Percentiles rank a stretch among this genome's conserved stretches.
These are phyloP conservation scores for Tympanuchus pallidicinctus DNA, from an alignment of 2,113 vertebrate species.

Conservation along the genomic window DNA sequence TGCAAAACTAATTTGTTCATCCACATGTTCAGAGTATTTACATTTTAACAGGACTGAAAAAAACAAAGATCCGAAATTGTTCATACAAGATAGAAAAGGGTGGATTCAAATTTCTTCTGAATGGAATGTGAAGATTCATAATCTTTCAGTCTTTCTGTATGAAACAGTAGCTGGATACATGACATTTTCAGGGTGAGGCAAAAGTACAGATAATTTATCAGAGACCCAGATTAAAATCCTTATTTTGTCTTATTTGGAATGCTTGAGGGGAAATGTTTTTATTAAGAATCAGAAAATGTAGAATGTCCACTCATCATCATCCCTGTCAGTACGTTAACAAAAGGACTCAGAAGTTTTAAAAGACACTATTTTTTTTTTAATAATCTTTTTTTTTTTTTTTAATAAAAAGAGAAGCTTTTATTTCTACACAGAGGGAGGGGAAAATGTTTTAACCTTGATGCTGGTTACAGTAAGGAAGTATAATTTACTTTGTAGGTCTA, in stretches of 20 bases:
- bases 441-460: neutral
- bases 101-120: conserved; percentile 61
- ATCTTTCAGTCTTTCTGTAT: neutral
- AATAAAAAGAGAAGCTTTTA: neutral
- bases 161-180: neutral
- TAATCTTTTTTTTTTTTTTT: neutral
- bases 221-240: neutral
- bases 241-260: neutral
- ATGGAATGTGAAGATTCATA: conserved; percentile 47
- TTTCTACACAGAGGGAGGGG: neutral
- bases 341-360: neutral
- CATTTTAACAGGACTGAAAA: conserved; percentile 66
- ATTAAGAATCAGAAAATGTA: neutral
- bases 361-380: neutral
- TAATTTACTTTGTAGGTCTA: neutral
- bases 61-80: conserved; percentile 57
- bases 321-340: neutral
- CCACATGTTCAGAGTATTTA: conserved; percentile 57
- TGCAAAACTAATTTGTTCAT: conserved; percentile 64
- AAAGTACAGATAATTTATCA: neutral
- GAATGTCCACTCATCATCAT: neutral
- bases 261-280: neutral
- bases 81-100: conserved; percentile 54
- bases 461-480: neutral
- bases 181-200: neutral